A percentile compares a stretch with the other conserved stretches of the same genome.
Conservation (phyloP, 2,113 vertebrate genomes). For the Nothocercus julius region DNA sequence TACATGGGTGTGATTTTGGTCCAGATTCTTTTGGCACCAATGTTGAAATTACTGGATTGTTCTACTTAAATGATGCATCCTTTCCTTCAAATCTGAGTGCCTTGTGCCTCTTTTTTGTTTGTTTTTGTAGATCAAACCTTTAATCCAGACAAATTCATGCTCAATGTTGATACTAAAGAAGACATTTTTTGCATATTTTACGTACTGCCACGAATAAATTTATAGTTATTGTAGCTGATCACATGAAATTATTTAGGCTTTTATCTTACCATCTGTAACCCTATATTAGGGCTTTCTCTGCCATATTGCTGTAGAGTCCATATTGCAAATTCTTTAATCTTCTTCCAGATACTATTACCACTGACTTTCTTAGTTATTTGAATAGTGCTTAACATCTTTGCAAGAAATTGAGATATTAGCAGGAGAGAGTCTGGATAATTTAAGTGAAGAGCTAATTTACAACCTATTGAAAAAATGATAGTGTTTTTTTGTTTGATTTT, state of each 20-base stretch:
- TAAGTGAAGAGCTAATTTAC: neutral
- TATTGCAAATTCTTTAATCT: neutral
- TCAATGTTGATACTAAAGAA: neutral
- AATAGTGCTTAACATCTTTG: neutral
- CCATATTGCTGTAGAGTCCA: neutral
- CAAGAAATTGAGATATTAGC: neutral
- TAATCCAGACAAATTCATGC: neutral
- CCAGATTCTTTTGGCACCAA: constrained; percentile 46
- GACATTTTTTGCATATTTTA: neutral
- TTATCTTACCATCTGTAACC: neutral
- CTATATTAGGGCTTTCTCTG: neutral
- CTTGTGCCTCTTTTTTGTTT: neutral
- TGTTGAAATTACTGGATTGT: constrained; percentile 27
- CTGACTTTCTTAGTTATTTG: neutral
- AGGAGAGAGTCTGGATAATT: neutral
- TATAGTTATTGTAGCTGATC: neutral
- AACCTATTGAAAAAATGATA: neutral
- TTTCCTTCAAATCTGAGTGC: constrained; percentile 14
- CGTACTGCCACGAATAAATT: neutral
- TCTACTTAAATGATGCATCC: constrained; percentile 33
- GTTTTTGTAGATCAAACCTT: neutral
- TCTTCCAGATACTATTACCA: neutral
- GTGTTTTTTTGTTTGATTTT: neutral
- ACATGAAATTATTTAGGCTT: neutral
- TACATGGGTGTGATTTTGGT: constrained; percentile 54